Evolutionary conservation across 1,140 invertebrate species (phyloP).

Genomic region (Eupristina koningsbergeri): DNA sequence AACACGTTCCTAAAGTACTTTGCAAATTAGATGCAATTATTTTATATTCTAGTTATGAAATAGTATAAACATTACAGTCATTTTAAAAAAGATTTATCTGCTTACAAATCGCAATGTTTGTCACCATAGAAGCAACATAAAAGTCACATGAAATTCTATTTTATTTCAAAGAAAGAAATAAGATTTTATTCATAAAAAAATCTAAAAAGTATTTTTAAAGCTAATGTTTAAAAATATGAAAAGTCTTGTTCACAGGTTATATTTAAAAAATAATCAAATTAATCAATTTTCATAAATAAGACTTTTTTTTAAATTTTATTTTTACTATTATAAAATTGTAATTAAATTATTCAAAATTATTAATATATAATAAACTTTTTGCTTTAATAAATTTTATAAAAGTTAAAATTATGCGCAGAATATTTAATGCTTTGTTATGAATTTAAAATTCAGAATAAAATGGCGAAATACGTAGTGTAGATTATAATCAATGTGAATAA

Average conservation of each 20-base stretch:
- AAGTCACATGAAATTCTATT: slow-evolving; percentile 2
- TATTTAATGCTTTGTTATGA: no score
- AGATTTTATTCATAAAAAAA: slow-evolving; percentile 8
- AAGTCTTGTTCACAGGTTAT: background rate
- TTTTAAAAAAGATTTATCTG: slow-evolving; percentile 15
- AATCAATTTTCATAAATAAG: no score
- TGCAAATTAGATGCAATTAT: background rate
- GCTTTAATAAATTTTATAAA: no score
- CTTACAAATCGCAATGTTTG: slow-evolving; percentile 10
- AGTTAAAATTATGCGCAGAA: no score
- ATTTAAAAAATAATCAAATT: no score
- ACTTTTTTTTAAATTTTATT: no score
- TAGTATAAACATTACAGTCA: background rate
- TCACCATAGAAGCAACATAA: slow-evolving; percentile 3
- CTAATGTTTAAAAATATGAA: background rate
- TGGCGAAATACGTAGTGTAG: no score
- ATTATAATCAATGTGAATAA: no score
- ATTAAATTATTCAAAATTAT: no score
- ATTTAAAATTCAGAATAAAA: no score
- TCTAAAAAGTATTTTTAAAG: background rate
- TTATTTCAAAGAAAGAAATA: slow-evolving; percentile 15
- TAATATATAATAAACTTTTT: no score
- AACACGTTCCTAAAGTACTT: background rate
- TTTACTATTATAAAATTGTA: no score
- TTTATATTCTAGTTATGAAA: background rate